Conservation (phyloP, 2,797 vertebrate genomes). For the Zenarchopterus dispar region DNA sequence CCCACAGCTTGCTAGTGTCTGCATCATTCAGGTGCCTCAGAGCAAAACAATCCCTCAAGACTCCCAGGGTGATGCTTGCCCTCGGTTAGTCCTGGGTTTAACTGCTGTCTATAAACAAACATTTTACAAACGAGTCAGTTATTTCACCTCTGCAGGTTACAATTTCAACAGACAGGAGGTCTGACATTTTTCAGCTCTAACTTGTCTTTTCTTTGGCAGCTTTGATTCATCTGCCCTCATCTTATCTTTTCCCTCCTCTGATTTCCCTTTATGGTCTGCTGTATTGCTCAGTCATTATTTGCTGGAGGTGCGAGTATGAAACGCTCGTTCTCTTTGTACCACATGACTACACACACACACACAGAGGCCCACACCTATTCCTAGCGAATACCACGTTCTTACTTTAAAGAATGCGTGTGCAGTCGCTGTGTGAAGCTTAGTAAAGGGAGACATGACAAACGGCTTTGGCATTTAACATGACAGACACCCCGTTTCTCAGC, state of each 20-base stretch:
- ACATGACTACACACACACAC: conserved; percentile 8
- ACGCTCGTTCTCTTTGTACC: background rate
- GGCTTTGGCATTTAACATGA: conserved; percentile 80
- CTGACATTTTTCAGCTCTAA: conserved; percentile 29
- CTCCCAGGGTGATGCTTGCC: background rate
- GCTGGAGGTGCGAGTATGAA: conserved; percentile 23
- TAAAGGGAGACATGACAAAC: conserved; percentile 76
- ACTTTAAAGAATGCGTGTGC: conserved; percentile 70
- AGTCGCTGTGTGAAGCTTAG: conserved; percentile 56
- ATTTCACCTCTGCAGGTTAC: conserved; percentile 14
- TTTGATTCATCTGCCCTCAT: background rate
- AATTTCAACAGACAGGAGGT: conserved; percentile 25
- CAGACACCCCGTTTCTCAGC: conserved; percentile 55
- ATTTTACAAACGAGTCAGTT: conserved; percentile 9
- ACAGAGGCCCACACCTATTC: conserved; percentile 1
- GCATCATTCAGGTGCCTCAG: conserved; percentile 19
- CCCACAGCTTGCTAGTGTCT: conserved; percentile 14
- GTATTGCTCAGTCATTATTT: conserved; percentile 41
- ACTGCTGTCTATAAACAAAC: conserved; percentile 33
- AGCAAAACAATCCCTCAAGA: conserved; percentile 8
- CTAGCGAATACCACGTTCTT: conserved; percentile 59
- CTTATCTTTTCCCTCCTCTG: background rate
- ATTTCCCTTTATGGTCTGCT: conserved; percentile 11
- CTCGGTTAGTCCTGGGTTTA: conserved; percentile 5
- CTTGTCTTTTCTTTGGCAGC: background rate